Evolutionary conservation across 2,888 invertebrate species (phyloP).

Genomic region (Pseudeuparius sepicola): DNA sequence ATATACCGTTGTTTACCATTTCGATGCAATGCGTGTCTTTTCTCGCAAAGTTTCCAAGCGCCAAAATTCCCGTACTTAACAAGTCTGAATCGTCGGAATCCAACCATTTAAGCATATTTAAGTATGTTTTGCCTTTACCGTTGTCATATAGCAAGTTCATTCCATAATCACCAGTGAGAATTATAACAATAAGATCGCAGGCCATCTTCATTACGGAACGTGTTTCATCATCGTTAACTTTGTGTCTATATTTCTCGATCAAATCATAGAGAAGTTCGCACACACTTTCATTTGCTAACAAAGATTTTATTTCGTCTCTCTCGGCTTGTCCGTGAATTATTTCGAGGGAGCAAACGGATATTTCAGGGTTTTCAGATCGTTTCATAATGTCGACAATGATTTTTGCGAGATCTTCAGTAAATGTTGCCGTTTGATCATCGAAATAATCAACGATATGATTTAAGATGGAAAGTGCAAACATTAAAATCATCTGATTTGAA

Average conservation of each 20-base stretch:
- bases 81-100: constrained; percentile 62
- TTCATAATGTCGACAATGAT: constrained; percentile 51
- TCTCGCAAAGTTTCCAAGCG: constrained; percentile 83
- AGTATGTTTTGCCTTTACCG: constrained; percentile 62
- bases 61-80: constrained; percentile 72
- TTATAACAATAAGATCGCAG: constrained; percentile 74
- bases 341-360: constrained; percentile 68
- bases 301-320: constrained; percentile 67
- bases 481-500: constrained; percentile 47
- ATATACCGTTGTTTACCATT: constrained; percentile 71
- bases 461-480: constrained; percentile 47
- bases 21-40: constrained; percentile 75
- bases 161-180: constrained; percentile 80
- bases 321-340: constrained; percentile 67
- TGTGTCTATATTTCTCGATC: constrained; percentile 51
- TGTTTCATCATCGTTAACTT: constrained; percentile 53
- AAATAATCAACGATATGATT: constrained; percentile 54
- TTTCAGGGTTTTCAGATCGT: constrained; percentile 57
- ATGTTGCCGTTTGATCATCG: constrained; percentile 41
- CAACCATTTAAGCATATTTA: constrained; percentile 68
- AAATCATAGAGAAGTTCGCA: constrained; percentile 66
- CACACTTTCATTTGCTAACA: constrained; percentile 65
- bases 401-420: constrained; percentile 32
- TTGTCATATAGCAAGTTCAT: constrained; percentile 76
- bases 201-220: constrained; percentile 68